phyloP scores from a whole-genome alignment of 2,888 invertebrate species.

The Dynastes tityus region DNA sequence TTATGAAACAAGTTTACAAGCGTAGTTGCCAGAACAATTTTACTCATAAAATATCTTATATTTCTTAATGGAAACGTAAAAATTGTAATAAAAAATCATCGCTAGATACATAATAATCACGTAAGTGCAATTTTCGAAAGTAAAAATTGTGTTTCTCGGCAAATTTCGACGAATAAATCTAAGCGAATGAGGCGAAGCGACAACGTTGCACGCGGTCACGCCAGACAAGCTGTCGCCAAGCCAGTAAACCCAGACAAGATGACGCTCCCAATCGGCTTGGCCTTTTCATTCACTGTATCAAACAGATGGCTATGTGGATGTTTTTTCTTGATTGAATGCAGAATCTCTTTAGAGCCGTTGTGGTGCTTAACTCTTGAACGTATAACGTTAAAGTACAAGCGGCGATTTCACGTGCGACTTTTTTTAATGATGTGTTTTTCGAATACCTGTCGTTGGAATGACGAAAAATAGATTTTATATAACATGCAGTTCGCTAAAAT shows the following conservation, averaged over 20 bases:
- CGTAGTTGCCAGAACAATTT: conserved; percentile 72
- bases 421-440: conserved; percentile 43
- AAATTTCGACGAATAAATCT: conserved; percentile 38
- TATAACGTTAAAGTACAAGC: not conserved
- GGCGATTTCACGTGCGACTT: conserved; percentile 9
- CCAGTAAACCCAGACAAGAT: conserved; percentile 86
- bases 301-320: conserved; percentile 54
- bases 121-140: not conserved
- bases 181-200: conserved; percentile 73
- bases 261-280: conserved; percentile 73
- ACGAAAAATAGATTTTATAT: conserved; percentile 46
- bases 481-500: conserved; percentile 41
- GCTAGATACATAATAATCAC: not conserved
- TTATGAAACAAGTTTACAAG: conserved; percentile 81
- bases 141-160: not conserved
- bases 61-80: not conserved
- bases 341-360: conserved; percentile 19
- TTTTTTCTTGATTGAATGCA: conserved; percentile 44
- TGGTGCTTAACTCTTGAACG: not conserved
- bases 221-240: conserved; percentile 97
- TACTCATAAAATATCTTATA: not conserved
- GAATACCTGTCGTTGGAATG: conserved; percentile 43
- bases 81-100: not conserved
- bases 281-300: conserved; percentile 59
- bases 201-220: conserved; percentile 82